Evolutionary conservation across 92 coral and sea anemone genomes (phyloP), one percentile per base, ranked within the genome.

Genomic region (Epizoanthus illoricatus): DNA sequence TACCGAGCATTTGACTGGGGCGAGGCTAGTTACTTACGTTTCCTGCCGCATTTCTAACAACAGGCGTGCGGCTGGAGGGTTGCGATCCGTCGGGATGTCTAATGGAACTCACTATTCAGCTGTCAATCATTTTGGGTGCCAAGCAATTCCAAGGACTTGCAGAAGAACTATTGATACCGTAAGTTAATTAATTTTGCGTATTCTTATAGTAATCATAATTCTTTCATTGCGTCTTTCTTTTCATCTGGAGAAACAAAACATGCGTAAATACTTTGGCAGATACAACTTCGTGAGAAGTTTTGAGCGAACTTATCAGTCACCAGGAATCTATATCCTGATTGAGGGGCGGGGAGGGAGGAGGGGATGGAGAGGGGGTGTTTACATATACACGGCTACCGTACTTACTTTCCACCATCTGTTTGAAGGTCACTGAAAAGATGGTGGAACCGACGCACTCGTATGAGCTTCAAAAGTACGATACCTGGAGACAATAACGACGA

Each of bases 51-150:
- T 49, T 49, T 12, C 12, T 17, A 0, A 17, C 21, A 39, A 9
- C 7, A 73, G 78, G 78, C 54, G 69, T 57, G 18, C 42, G 91
- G 28, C 85, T 88, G 21, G 88, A 88, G 58, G 91, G 91, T 11
- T 88, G 91, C 54, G 91, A 88, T 63, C 91, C 91, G 16, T 88
- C 91, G 11, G 91, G 91, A 0, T 88, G 91, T 62, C 75, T 84
- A 5, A 88, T 76, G 71, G 91, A 88, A 49, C 74, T 88, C 19
- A 84, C 85, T 43, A 88, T 88, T 19, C 91, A 88, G 39, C 83
- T 88, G 85, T 79, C 86, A 45, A 79, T 88, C 73, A 78, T 88
- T 15, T 47, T 88, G 65, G 84, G 83, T 11, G 91, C 88, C 28
- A 88, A 88, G 75, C 91, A 88, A 47, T 63, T 79, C 79, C 55